phyloP scores from a whole-genome alignment of 2,888 invertebrate genomes.

The Rotaria socialis region DNA sequence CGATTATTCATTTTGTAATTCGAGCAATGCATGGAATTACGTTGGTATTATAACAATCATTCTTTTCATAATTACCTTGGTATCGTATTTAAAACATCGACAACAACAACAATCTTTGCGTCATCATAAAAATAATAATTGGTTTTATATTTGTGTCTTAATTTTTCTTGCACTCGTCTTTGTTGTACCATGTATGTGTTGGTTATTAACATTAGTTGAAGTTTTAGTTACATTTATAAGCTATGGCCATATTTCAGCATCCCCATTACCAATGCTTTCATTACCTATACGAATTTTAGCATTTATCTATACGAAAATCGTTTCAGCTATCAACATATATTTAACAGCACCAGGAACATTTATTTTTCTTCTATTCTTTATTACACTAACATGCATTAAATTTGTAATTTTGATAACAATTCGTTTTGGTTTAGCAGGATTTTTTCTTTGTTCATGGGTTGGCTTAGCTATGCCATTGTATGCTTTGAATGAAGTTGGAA shows the following conservation, averaged over 20 bases:
- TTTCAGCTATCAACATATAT: neutral
- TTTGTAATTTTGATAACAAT: neutral
- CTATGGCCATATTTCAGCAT: neutral
- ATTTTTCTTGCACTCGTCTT: neutral
- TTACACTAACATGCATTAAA: neutral
- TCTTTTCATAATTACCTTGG: neutral
- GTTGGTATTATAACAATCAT: neutral
- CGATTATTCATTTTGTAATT: constrained; percentile 7
- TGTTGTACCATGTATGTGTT: constrained; percentile 3
- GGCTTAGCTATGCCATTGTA: neutral
- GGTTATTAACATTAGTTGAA: neutral
- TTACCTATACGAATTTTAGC: neutral
- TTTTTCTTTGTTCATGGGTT: neutral
- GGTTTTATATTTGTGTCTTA: neutral
- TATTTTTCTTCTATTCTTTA: constrained; percentile 5
- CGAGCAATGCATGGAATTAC: neutral
- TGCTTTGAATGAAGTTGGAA: constrained; percentile 5
- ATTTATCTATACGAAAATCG: neutral
- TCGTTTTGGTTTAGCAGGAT: neutral
- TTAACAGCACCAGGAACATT: constrained; percentile 16
- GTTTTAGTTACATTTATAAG: neutral
- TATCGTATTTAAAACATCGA: neutral
- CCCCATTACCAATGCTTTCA: neutral
- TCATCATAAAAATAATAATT: neutral
- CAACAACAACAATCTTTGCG: neutral